These are phyloP conservation scores for Ophthalmolycus amberensis DNA, from an alignment of 2,113 vertebrate genomes.

Conservation along the genomic window DNA sequence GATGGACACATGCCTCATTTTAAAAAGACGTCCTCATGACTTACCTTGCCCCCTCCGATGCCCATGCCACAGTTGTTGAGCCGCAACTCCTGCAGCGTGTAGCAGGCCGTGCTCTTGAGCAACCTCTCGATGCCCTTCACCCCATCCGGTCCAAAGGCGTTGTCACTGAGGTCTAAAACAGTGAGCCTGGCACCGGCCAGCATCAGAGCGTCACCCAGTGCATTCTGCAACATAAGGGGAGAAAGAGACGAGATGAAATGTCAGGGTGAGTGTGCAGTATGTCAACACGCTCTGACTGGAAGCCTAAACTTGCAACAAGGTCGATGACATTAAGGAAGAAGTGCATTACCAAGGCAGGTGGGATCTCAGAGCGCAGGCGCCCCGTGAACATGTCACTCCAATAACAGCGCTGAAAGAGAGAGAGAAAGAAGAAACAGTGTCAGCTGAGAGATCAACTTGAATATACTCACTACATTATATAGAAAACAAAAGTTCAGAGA, in stretches of 20 bases:
- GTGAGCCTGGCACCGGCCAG: slow-evolving; percentile 90
- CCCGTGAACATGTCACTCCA: slow-evolving; percentile 99
- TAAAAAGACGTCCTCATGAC: background rate
- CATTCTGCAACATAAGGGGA: slow-evolving; percentile 81
- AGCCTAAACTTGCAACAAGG: background rate
- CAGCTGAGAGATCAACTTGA: background rate
- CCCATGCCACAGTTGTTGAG: slow-evolving; percentile 99
- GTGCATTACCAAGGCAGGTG: slow-evolving; percentile 92
- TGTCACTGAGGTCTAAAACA: slow-evolving; percentile 96
- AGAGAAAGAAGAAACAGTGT: background rate
- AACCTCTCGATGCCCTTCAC: slow-evolving; percentile 93
- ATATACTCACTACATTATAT: background rate
- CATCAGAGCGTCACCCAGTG: slow-evolving; percentile 92
- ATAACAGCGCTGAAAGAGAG: slow-evolving; percentile 87
- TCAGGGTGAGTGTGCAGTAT: background rate
- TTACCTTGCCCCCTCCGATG: slow-evolving; percentile 95
- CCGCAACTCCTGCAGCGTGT: slow-evolving; percentile 90
- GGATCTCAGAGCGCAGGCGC: slow-evolving; percentile 95
- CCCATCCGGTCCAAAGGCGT: slow-evolving; percentile 97
- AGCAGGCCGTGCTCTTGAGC: slow-evolving; percentile 91
- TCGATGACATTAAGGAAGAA: background rate
- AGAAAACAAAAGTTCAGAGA: background rate
- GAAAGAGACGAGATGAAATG: background rate
- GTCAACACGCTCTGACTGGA: background rate
- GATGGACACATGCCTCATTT: background rate